A percentile compares a stretch with the other conserved stretches of the same genome.
Conservation (phyloP, 2,888 invertebrate genomes). For the Pomacea canaliculata region DNA sequence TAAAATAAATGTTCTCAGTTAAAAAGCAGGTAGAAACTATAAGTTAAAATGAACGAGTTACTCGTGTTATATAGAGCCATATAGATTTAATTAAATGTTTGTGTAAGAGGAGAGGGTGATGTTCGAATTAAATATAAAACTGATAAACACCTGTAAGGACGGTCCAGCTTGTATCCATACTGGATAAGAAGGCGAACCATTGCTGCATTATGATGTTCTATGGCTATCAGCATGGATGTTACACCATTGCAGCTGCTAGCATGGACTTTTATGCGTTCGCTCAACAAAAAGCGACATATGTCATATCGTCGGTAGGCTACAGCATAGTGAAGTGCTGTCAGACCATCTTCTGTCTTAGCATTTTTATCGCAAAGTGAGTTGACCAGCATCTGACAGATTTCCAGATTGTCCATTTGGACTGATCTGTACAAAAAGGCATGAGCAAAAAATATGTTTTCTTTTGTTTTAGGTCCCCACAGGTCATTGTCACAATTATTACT, state of each 20-base stretch:
- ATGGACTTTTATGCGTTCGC: slow-evolving; percentile 52
- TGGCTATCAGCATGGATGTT: slow-evolving; percentile 63
- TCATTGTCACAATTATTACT: too few species aligned
- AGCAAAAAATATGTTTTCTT: not conserved
- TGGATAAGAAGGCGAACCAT: slow-evolving; percentile 58
- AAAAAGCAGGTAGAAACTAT: too few species aligned
- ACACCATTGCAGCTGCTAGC: slow-evolving; percentile 56
- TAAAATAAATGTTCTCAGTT: too few species aligned
- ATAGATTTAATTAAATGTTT: too few species aligned
- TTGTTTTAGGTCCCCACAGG: not conserved
- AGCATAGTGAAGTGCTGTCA: slow-evolving; percentile 62
- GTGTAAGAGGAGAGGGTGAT: too few species aligned
- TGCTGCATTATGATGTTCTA: slow-evolving; percentile 58
- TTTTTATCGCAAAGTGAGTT: slow-evolving; percentile 62
- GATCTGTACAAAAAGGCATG: slow-evolving; percentile 45
- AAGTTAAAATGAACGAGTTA: too few species aligned
- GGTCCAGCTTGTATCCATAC: slow-evolving; percentile 60
- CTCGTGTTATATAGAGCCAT: too few species aligned
- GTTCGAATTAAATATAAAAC: too few species aligned
- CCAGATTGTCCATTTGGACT: slow-evolving; percentile 58
- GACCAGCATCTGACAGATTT: slow-evolving; percentile 57
- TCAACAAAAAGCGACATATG: slow-evolving; percentile 56
- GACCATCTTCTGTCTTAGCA: slow-evolving; percentile 54
- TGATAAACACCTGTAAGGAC: slow-evolving; percentile 40
- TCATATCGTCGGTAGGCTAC: slow-evolving; percentile 59